Conservation (phyloP, 2,797 vertebrate genomes). For the Argentina silus region DNA sequence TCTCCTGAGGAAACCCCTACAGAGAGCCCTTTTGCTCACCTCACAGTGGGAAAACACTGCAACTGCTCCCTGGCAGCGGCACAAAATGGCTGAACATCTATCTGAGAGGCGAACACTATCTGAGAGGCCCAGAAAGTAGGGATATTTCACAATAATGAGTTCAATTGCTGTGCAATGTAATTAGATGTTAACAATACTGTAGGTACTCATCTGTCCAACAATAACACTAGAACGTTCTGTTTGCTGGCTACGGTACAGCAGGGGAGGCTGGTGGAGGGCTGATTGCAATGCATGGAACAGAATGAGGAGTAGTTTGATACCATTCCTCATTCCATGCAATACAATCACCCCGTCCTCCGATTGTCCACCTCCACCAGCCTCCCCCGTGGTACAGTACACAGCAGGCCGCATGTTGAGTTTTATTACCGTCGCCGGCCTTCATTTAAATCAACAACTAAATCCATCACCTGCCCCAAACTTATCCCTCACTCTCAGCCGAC, state of each 20-base stretch:
- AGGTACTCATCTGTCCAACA: background rate
- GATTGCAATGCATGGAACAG: no score
- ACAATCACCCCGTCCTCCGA: no score
- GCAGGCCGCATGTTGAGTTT: background rate
- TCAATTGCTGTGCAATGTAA: background rate
- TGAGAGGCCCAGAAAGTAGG: background rate
- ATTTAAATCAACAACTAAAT: background rate
- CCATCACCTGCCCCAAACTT: background rate
- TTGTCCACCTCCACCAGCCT: no score
- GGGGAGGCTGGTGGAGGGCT: no score
- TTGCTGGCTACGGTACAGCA: background rate
- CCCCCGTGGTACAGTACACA: background rate
- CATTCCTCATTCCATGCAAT: no score
- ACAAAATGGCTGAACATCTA: conserved; percentile 15
- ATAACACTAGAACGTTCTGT: background rate
- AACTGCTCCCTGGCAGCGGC: conserved; percentile 4
- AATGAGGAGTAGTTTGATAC: no score
- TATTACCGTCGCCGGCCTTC: background rate
- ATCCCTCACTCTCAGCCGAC: background rate
- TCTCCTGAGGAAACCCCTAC: conserved; percentile 38
- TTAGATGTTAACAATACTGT: background rate
- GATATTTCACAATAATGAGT: background rate
- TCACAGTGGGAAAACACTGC: conserved; percentile 34
- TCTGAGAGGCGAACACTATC: background rate
- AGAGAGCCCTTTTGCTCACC: conserved; percentile 42